Conservation (phyloP, 2,797 vertebrate species). For the Lepilemur ruficaudatus region DNA sequence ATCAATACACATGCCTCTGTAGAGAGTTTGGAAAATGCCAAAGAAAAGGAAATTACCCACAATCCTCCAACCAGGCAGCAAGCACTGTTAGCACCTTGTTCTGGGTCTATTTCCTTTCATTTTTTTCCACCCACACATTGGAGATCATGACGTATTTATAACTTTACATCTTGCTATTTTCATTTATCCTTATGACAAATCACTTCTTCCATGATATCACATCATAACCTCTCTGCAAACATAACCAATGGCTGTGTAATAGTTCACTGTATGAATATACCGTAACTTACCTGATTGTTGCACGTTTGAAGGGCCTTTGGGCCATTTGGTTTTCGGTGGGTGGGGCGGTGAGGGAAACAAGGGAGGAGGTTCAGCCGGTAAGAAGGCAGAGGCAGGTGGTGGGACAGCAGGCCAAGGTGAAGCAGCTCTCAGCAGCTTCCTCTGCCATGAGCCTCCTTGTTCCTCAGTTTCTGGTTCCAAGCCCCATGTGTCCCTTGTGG, state of each 20-base stretch:
- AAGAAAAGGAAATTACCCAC: background rate
- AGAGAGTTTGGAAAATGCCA: background rate
- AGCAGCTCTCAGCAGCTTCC: background rate
- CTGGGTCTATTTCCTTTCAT: background rate
- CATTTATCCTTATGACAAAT: background rate
- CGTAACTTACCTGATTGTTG: background rate
- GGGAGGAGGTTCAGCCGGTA: background rate
- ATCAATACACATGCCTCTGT: background rate
- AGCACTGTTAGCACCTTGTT: background rate
- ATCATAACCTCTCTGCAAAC: background rate
- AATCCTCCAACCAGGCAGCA: background rate
- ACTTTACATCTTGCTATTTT: background rate
- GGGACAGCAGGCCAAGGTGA: background rate
- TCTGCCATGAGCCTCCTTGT: background rate
- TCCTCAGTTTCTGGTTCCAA: background rate
- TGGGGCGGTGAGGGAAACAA: background rate
- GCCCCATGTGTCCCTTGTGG: fast-evolving
- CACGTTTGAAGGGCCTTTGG: background rate
- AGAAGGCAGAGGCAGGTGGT: background rate
- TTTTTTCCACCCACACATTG: background rate
- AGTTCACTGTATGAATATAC: background rate
- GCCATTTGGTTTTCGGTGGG: background rate
- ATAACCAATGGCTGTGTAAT: background rate
- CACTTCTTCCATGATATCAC: background rate
- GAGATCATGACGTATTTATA: background rate